A percentile compares a stretch with the other conserved stretches of the same genome.
phyloP scores from a whole-genome alignment of 1,140 invertebrate species.

The Pseudoatta argentina region DNA sequence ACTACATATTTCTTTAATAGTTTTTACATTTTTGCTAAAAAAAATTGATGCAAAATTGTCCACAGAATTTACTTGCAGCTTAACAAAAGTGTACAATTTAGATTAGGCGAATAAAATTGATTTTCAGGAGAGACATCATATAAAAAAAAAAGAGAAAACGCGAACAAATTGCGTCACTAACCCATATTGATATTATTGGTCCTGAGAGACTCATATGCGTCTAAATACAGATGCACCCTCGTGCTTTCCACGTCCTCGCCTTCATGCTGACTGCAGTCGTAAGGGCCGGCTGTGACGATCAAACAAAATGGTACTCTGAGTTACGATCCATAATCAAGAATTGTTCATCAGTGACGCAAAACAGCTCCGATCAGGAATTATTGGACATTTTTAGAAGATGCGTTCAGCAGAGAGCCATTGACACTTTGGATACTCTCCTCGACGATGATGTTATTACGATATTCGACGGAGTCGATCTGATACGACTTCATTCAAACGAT shows the following conservation, averaged over 20 bases:
- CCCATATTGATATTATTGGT: slow-evolving; percentile 4
- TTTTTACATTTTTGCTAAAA: not conserved
- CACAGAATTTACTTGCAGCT: not conserved
- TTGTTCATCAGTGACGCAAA: slow-evolving; percentile 71
- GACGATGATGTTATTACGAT: slow-evolving; percentile 79
- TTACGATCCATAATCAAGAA: slow-evolving; percentile 76
- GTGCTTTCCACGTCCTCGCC: slow-evolving; percentile 63
- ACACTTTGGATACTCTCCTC: slow-evolving; percentile 77
- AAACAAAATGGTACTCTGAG: slow-evolving; percentile 71
- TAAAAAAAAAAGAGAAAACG: not conserved
- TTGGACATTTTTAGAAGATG: slow-evolving; percentile 76
- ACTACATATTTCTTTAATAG: not conserved
- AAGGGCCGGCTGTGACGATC: slow-evolving; percentile 65
- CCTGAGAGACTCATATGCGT: slow-evolving; percentile 15
- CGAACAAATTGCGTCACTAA: slow-evolving; percentile 11
- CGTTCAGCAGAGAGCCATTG: slow-evolving; percentile 76
- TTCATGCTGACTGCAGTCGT: slow-evolving; percentile 58
- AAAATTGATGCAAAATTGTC: not conserved
- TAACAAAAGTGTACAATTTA: not conserved
- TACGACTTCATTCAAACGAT: slow-evolving; percentile 70
- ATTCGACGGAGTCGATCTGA: slow-evolving; percentile 78
- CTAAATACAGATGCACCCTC: slow-evolving; percentile 72
- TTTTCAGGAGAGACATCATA: not conserved
- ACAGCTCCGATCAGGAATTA: slow-evolving; percentile 70
- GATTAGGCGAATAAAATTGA: not conserved